Base-by-base conservation (phyloP, 2,888 invertebrate genomes). In the Hemithea aestivaria region DNA sequence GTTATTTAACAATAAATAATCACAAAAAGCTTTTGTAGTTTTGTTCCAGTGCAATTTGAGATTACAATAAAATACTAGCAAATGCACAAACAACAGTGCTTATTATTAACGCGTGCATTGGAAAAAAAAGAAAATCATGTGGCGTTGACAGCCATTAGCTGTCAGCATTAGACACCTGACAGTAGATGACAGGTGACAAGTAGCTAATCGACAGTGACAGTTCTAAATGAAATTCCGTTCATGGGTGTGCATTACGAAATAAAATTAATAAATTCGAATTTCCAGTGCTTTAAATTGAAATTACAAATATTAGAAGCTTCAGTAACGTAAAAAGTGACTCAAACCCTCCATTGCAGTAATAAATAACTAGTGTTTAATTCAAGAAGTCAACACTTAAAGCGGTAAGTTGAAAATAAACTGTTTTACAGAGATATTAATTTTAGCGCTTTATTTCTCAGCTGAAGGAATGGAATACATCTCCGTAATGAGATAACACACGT, bases 201-300 rank as follows among this genome's bases (percentile, higher is more conserved):
- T 27, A 10, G n/a, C 35, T 20, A 20, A n/a, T 34, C 33, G 35
- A 40, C 45, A 36, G 33, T 48, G 42, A 36, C 45, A 33, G 8
- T 25, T 31, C 23, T 28, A 27, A 41, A 41, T 52, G 53, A 61
- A 59, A 70, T 75, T 78, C 71, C 71, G 75, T 74, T 77, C 62
- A 62, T 66, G 71, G 71, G 72, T 72, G 74, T 71, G 67, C 61
- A 46, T 49, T 45, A 58, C 28, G 27, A 37, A 45, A 33, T 16
- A 34, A 20, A 9, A 28, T 30, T 37, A 35, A 38, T 32, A 8
- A 23, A 32, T 8, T 26, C 5, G 7, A 26, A 2, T 4, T 16
- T 16, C 5, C 5, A 4, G 16, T 5, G 7, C 10, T 6, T 1
- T 21, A 27, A 35, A 42, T 36, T 10, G 7, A 20, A 23, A 33